A percentile compares a stretch with the other conserved stretches of the same genome.
These are phyloP conservation scores for Chloroceryle amazona DNA, from an alignment of 2,797 vertebrate genomes.

Conservation along the genomic window DNA sequence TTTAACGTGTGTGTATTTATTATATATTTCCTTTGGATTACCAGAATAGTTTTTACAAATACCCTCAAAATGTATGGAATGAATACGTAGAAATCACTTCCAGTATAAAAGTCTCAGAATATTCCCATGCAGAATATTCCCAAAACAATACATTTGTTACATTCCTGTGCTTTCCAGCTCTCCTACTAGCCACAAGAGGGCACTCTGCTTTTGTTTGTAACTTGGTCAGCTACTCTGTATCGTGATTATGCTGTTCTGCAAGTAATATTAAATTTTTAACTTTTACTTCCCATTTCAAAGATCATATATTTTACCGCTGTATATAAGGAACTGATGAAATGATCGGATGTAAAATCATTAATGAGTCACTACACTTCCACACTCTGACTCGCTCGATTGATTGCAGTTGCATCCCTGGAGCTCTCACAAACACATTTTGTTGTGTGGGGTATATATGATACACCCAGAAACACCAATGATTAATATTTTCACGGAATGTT, in stretches of 20 bases:
- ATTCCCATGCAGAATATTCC: constrained; percentile 5
- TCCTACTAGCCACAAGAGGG: constrained; percentile 80
- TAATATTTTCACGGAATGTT: too few relatives aligned
- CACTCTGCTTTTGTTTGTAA: constrained; percentile 76
- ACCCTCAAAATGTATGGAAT: background rate
- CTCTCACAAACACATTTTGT: fast-evolving
- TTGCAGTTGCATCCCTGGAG: fast-evolving
- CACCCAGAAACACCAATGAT: fast-evolving
- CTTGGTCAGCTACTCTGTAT: fast-evolving
- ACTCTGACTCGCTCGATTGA: fast-evolving
- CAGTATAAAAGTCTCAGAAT: background rate
- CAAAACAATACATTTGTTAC: background rate
- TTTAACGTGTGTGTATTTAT: background rate
- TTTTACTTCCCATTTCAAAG: background rate
- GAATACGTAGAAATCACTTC: fast-evolving
- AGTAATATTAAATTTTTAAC: fast-evolving
- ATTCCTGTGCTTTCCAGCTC: background rate
- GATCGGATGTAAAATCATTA: background rate
- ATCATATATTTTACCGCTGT: fast-evolving
- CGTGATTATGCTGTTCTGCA: background rate
- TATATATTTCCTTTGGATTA: background rate
- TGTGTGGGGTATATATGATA: fast-evolving
- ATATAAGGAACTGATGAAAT: background rate
- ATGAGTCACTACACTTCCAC: background rate
- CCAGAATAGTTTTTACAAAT: background rate